A percentile compares a stretch with the other conserved stretches of the same genome.
These are phyloP conservation scores for Pammene aurita DNA, from an alignment of 2,888 invertebrate genomes.

Conservation along the genomic window DNA sequence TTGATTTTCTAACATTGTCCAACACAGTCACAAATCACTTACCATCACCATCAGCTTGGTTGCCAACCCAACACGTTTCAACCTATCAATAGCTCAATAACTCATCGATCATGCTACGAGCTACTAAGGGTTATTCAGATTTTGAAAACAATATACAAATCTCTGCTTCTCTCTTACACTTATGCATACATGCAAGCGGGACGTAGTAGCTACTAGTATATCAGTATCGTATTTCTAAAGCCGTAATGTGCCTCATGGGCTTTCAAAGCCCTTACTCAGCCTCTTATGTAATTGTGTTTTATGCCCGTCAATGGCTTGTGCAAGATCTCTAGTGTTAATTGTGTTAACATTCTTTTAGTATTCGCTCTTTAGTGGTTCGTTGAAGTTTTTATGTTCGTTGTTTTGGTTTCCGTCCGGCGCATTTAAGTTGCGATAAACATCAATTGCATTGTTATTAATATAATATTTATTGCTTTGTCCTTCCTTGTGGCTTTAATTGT, in stretches of 20 bases:
- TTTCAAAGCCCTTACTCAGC: constrained; percentile 57
- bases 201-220: too few relatives aligned
- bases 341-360: constrained; percentile 43
- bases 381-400: constrained; percentile 23
- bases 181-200: background rate
- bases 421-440: background rate
- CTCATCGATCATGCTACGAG: constrained; percentile 51
- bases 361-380: constrained; percentile 32
- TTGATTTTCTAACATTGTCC: background rate
- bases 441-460: background rate
- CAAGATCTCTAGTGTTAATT: constrained; percentile 52
- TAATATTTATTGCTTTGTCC: background rate
- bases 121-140: background rate
- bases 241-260: constrained; percentile 22
- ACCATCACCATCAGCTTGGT: constrained; percentile 13
- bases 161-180: background rate
- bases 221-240: background rate
- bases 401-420: background rate
- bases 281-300: constrained; percentile 63
- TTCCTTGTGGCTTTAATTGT: background rate
- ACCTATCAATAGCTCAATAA: constrained; percentile 62
- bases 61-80: constrained; percentile 43
- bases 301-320: constrained; percentile 57
- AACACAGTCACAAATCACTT: constrained; percentile 27
- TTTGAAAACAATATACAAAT: background rate